Conservation (phyloP, 2,113 vertebrate species). For the Eonycteris spelaea region DNA sequence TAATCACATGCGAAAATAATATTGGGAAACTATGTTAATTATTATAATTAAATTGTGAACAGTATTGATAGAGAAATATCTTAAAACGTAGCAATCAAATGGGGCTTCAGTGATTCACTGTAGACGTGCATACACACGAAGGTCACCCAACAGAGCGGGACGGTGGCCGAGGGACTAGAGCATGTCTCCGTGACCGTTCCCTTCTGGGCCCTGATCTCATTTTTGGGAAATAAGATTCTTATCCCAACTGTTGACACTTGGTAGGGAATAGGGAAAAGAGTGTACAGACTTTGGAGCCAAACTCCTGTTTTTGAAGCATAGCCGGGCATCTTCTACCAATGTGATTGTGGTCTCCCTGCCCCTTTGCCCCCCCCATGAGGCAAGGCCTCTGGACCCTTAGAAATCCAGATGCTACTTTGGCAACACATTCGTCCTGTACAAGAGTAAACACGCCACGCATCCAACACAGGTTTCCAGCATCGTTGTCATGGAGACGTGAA, state of each 20-base stretch:
- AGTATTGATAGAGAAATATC: conserved; percentile 87
- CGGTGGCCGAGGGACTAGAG: background rate
- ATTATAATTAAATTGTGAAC: conserved; percentile 88
- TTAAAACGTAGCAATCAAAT: conserved; percentile 82
- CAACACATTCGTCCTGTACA: background rate
- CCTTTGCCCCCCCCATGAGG: accelerated
- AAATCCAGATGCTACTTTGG: background rate
- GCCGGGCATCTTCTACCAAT: accelerated
- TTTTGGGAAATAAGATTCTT: background rate
- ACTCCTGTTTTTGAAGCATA: accelerated
- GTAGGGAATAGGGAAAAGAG: accelerated
- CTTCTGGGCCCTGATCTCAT: background rate
- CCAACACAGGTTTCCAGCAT: accelerated
- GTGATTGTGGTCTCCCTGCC: too few relatives aligned
- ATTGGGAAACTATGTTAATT: conserved; percentile 89
- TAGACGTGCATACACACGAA: too few relatives aligned
- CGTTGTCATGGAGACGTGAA: background rate
- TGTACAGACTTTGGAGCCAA: background rate
- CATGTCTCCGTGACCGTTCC: too few relatives aligned
- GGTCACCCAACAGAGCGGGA: too few relatives aligned
- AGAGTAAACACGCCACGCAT: accelerated
- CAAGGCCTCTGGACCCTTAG: too few relatives aligned
- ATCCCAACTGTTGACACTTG: background rate
- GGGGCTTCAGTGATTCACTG: too few relatives aligned
- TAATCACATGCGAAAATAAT: conserved; percentile 87